Conservation (phyloP, 2,797 vertebrate species). For the Gymnopithys bicolor region DNA sequence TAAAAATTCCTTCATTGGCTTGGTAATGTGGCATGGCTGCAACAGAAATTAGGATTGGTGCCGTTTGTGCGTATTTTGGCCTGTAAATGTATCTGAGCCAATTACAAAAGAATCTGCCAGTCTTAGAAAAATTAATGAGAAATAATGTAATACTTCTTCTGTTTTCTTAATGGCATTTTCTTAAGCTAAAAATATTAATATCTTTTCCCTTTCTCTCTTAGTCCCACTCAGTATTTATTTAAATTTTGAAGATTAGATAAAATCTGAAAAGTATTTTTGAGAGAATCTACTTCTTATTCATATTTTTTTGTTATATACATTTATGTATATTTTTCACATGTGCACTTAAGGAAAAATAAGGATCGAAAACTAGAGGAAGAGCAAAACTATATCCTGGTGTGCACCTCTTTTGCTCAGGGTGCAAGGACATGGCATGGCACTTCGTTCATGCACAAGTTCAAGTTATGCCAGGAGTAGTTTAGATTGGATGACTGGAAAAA, state of each 20-base stretch:
- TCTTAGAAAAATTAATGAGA: not conserved
- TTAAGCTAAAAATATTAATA: not conserved
- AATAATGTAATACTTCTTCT: not conserved
- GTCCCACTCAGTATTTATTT: not conserved
- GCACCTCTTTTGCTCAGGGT: not conserved
- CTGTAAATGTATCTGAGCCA: not conserved
- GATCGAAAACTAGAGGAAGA: not conserved
- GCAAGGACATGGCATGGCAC: not conserved
- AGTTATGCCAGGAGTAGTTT: not conserved
- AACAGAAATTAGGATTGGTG: not conserved
- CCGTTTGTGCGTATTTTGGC: not conserved
- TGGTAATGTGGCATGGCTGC: not conserved
- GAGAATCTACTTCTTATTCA: not conserved
- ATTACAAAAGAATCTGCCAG: not conserved
- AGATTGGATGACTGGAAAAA: not conserved
- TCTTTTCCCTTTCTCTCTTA: not conserved
- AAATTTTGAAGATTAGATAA: not conserved
- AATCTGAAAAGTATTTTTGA: not conserved
- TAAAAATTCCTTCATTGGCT: not conserved
- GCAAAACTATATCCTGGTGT: not conserved
- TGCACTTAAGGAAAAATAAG: not conserved
- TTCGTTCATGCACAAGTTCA: not conserved
- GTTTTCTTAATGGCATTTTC: not conserved
- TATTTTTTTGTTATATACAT: not conserved
- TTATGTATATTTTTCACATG: not conserved